Percentiles rank a stretch among this genome's conserved stretches.
phyloP scores from a whole-genome alignment of 2,113 vertebrate species.

The Ptilonorhynchus violaceus region DNA sequence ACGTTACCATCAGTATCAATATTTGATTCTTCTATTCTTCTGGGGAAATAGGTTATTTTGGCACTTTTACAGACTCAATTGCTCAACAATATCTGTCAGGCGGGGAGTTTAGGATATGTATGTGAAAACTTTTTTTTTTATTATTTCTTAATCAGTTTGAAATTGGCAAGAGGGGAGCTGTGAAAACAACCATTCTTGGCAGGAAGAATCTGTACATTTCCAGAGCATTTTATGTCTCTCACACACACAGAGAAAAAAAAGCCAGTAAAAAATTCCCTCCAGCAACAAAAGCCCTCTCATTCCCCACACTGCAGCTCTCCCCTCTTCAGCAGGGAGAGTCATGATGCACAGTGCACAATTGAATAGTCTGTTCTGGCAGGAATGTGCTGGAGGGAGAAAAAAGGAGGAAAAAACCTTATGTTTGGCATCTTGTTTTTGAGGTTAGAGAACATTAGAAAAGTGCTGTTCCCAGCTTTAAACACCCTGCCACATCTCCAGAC shows the following conservation, averaged over 20 bases:
- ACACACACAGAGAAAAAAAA: not conserved
- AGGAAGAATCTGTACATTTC: conserved; percentile 44
- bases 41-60: conserved; percentile 20
- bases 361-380: conserved; percentile 26
- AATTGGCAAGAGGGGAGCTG: conserved; percentile 35
- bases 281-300: conserved; percentile 13
- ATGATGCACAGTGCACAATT: not conserved
- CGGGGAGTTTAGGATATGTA: not conserved
- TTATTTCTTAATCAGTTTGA: conserved; percentile 30
- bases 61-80: not conserved
- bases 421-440: conserved; percentile 29
- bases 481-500: not conserved
- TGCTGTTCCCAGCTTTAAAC: conserved; percentile 25
- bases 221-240: conserved; percentile 52
- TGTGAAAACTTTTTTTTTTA: not conserved
- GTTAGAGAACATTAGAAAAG: conserved; percentile 34
- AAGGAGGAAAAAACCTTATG: not conserved
- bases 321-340: not conserved
- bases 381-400: conserved; percentile 35
- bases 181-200: conserved; percentile 56
- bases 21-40: not conserved
- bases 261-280: conserved; percentile 40
- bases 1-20: not conserved
- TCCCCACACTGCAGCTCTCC: not conserved
- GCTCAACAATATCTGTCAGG: not conserved